These are phyloP conservation scores for Hormaphis cornu DNA, from an alignment of 1,140 invertebrate species.

Conservation along the genomic window DNA sequence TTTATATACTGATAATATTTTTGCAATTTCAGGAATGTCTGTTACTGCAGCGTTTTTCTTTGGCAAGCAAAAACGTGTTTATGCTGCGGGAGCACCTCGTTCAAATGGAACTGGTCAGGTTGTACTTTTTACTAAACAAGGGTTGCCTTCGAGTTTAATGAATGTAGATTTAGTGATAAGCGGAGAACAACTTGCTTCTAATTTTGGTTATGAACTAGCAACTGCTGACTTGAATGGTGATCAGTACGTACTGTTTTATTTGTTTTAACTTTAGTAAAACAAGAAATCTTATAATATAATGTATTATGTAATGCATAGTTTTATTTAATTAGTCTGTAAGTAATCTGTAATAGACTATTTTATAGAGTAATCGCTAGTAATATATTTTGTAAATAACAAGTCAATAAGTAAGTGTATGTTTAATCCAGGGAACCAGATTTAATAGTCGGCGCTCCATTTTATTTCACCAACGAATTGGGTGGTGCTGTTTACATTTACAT, in stretches of 20 bases:
- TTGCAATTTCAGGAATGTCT: slow-evolving; percentile 62
- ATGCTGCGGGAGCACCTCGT: slow-evolving; percentile 76
- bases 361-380: no score
- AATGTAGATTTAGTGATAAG: slow-evolving; percentile 55
- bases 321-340: no score
- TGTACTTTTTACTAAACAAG: slow-evolving; percentile 61
- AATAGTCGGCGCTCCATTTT: slow-evolving; percentile 84
- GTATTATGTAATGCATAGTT: no score
- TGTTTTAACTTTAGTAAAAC: no score
- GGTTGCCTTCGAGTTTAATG: slow-evolving; percentile 42
- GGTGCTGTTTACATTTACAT: slow-evolving; percentile 86
- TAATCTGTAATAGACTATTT: no score
- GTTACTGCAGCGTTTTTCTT: slow-evolving; percentile 74
- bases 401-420: not conserved
- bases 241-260: slow-evolving; percentile 48
- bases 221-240: slow-evolving; percentile 80
- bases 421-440: slow-evolving; percentile 66
- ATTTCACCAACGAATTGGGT: slow-evolving; percentile 67
- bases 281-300: no score
- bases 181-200: slow-evolving; percentile 78
- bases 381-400: no score
- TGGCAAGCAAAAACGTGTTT: slow-evolving; percentile 50
- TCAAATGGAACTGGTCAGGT: slow-evolving; percentile 78
- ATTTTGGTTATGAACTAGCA: slow-evolving; percentile 79
- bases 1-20: not conserved